Base-by-base conservation (phyloP, 1,140 invertebrate species). In the Dendrolimus kikuchii region DNA sequence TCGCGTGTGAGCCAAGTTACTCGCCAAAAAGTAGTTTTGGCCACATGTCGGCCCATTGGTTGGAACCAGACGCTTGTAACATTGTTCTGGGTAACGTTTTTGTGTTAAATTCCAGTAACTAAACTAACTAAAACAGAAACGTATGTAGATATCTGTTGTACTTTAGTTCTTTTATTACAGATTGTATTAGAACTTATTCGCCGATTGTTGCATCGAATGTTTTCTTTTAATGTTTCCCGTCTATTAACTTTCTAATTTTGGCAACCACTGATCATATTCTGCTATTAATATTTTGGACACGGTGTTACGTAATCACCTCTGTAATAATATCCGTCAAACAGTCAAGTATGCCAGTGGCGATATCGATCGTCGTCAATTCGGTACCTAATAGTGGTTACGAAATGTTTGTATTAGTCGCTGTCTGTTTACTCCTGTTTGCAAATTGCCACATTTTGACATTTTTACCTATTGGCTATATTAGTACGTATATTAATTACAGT, bases 401-500 rank as follows among this genome's bases (percentile, higher is more conserved):
- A 75, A 81, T 80, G 68, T 78, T 71, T 67, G 66, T 72, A 66
- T 66, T 66, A 62, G 53, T 55, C 41, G 55, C 52, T 58, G 62
- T 66, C 55, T 60, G 55, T 57, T 66, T 52, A 59, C 58, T 71
- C 63, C 67, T 59, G 1, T 62, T 64, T 56, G 63, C 59, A 64
- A 59, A 56, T 59, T 51, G 65, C 62, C 55, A 62, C 68, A n/a
- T 74, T 77, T 69, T 77, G 64, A 66, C 69, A 81, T 77, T 83
- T 83, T 81, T 77, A 77, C 77, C 73, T 60, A 70, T 62, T 71
- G 69, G 60, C 59, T 60, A 60, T 46, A 43, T n/a, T 43, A 55
- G 40, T 66, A 61, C 54, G 48, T 62, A 55, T 43, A 53, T 43
- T 57, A 55, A 53, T 43, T 57, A 55, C 68, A 76, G 71, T 64